Evolutionary conservation across 2,113 vertebrate genomes (phyloP).

Genomic region (Mormoops blainvillei): DNA sequence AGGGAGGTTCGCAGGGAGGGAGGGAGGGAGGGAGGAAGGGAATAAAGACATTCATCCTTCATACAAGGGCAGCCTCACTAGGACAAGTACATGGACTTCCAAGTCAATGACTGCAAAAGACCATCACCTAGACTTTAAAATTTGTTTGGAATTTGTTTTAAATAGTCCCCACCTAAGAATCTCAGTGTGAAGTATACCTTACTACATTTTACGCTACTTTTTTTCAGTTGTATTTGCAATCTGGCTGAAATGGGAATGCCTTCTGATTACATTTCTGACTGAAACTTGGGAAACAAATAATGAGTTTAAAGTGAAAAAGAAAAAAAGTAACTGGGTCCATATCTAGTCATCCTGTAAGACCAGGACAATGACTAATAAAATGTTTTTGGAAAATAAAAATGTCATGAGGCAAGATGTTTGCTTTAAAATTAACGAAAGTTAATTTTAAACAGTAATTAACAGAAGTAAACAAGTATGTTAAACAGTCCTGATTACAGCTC

Average conservation of each 20-base stretch:
- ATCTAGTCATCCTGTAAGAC: neutral
- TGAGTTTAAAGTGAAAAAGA: neutral
- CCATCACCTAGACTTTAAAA: neutral
- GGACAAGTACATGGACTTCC: neutral
- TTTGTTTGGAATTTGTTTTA: neutral
- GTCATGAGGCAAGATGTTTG: neutral
- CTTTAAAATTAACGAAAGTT: neutral
- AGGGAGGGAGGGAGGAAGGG: neutral
- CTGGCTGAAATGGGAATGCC: neutral
- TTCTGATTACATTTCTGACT: neutral
- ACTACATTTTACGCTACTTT: neutral
- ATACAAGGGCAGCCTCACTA: neutral
- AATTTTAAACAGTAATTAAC: constrained; percentile 17
- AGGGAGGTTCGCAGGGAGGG: too few relatives aligned
- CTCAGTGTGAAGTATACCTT: neutral
- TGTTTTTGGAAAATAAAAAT: neutral
- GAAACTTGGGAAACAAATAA: neutral
- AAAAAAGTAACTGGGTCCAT: neutral
- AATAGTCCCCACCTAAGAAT: neutral
- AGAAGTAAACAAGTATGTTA: neutral
- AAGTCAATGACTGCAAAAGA: neutral
- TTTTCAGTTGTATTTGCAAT: neutral
- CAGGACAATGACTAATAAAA: neutral
- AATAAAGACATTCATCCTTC: neutral
- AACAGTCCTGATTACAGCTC: neutral